Conservation (phyloP, 2,113 vertebrate genomes). For the Cinclus mexicanus region DNA sequence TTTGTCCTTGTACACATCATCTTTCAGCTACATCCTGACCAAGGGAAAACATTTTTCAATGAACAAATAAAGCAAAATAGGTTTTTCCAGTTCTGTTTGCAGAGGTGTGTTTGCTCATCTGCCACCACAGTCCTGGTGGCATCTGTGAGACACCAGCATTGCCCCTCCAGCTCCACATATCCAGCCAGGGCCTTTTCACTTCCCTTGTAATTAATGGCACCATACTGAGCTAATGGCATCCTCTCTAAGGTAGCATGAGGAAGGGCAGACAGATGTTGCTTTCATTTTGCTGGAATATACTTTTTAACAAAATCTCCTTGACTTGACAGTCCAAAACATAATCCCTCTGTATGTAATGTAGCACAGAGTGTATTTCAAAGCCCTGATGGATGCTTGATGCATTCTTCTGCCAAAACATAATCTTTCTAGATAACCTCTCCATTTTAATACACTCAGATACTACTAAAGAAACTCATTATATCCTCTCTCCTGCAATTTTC, state of each 20-base stretch:
- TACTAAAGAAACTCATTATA: background rate
- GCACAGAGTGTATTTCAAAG: background rate
- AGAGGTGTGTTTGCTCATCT: background rate
- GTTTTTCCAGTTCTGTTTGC: background rate
- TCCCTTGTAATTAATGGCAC: background rate
- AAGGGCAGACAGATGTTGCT: background rate
- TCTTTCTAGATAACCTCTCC: background rate
- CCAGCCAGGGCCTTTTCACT: background rate
- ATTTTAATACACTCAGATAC: background rate
- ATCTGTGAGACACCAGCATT: background rate
- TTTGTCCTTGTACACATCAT: background rate
- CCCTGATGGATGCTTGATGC: background rate
- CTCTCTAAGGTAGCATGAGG: background rate
- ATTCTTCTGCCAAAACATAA: background rate
- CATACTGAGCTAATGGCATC: background rate
- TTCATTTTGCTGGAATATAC: background rate
- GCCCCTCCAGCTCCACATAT: background rate
- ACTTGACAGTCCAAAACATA: background rate
- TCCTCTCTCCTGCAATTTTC: background rate
- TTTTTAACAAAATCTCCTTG: background rate
- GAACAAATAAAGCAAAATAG: background rate
- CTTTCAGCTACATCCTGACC: background rate
- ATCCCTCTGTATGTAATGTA: background rate
- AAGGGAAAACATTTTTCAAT: background rate
- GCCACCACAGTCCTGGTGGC: background rate